phyloP scores from a whole-genome alignment of 2,113 vertebrate species.

The Glaucidium brasilianum region DNA sequence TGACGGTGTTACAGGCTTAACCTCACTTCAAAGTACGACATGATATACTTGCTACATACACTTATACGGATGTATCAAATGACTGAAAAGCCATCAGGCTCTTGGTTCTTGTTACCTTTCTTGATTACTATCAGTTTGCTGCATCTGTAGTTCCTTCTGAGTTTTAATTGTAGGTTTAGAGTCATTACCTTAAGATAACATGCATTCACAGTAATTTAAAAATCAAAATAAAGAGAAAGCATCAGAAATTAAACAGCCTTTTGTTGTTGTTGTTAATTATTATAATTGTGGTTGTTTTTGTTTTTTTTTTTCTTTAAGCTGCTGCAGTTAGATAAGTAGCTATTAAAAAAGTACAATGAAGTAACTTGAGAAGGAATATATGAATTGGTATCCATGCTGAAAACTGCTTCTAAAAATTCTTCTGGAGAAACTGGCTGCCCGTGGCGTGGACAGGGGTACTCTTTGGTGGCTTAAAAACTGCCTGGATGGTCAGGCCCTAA shows the following conservation, averaged over 20 bases:
- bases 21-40: neutral
- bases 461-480: neutral
- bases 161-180: neutral
- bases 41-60: neutral
- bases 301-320: neutral
- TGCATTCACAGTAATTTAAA: neutral
- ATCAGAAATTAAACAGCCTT: neutral
- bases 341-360: neutral
- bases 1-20: neutral
- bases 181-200: neutral
- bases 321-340: neutral
- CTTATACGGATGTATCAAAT: neutral
- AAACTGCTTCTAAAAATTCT: neutral
- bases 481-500: too few relatives aligned
- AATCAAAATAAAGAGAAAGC: neutral
- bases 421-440: neutral
- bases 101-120: neutral
- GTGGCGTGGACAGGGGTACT: accelerated
- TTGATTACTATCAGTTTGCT: neutral
- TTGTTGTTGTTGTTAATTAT: too few relatives aligned
- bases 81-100: neutral
- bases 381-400: neutral
- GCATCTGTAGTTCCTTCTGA: neutral
- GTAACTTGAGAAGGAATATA: neutral
- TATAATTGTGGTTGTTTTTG: too few relatives aligned